These are phyloP conservation scores for Andrena praecox DNA, from an alignment of 2,888 invertebrate genomes.

Conservation along the genomic window DNA sequence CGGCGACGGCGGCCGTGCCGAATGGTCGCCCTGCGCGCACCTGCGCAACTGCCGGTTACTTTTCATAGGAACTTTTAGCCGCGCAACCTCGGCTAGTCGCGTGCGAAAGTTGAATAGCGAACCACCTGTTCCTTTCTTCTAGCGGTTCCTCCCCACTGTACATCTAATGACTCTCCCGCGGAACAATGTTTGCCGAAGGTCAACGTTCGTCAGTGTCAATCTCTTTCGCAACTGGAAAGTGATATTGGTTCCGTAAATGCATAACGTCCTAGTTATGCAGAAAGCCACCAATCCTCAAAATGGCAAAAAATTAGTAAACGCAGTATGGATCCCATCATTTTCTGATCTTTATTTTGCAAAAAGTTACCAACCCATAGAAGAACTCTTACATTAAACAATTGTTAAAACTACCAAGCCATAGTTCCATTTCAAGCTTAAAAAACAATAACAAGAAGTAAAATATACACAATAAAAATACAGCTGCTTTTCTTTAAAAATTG, in stretches of 20 bases:
- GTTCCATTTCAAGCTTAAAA: too few species aligned
- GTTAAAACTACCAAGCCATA: too few species aligned
- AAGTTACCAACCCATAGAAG: too few species aligned
- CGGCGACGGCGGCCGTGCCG: conserved; percentile 13
- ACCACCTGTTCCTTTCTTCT: conserved; percentile 46
- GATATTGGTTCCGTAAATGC: too few species aligned
- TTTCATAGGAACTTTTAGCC: conserved; percentile 35
- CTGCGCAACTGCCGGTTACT: conserved; percentile 26
- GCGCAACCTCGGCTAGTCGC: conserved; percentile 3
- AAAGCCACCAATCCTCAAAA: too few species aligned
- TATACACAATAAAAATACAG: too few species aligned
- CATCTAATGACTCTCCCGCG: neutral
- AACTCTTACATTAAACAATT: too few species aligned
- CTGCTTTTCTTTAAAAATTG: too few species aligned
- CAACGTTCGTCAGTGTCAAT: conserved; percentile 8
- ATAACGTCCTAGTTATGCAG: too few species aligned
- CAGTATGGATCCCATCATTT: too few species aligned
- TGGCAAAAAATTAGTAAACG: too few species aligned
- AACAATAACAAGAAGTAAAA: too few species aligned
- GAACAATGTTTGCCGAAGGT: conserved; percentile 17
- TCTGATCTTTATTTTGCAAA: neutral
- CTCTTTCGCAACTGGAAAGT: neutral
- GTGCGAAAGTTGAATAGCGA: conserved; percentile 40
- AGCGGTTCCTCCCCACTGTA: neutral
- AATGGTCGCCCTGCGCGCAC: conserved; percentile 19